Evolutionary conservation across 2,113 vertebrate species (phyloP).

Genomic region (Rhinogobius similis): DNA sequence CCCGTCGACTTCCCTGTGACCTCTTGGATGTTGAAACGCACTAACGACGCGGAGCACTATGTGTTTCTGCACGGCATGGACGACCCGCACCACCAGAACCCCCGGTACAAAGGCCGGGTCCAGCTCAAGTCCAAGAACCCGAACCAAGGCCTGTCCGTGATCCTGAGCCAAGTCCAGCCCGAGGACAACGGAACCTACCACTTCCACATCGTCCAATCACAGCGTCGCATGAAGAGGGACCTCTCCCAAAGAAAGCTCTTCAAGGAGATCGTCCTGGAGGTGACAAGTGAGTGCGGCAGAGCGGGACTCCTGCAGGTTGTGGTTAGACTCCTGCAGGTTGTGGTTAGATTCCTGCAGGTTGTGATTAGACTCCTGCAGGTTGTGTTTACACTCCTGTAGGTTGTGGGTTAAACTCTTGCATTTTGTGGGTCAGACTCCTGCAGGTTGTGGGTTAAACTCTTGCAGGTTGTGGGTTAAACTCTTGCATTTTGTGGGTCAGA

Average conservation of each 20-base stretch:
- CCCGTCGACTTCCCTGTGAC: neutral
- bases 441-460: too few species aligned
- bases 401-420: too few species aligned
- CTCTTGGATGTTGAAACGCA: neutral
- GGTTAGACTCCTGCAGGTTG: too few species aligned
- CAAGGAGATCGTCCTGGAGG: neutral
- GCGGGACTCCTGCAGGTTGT: neutral
- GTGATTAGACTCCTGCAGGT: too few species aligned
- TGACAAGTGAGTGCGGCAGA: neutral
- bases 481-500: too few species aligned
- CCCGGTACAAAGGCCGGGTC: neutral
- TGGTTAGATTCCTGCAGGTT: too few species aligned
- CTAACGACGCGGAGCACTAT: neutral
- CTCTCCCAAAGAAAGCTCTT: neutral
- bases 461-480: too few species aligned
- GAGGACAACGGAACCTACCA: neutral
- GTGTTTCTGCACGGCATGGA: conserved; percentile 1
- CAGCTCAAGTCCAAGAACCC: neutral
- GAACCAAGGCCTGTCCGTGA: neutral
- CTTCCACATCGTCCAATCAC: neutral
- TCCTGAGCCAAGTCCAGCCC: neutral
- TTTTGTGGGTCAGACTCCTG: too few species aligned
- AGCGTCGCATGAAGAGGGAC: neutral
- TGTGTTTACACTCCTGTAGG: too few species aligned
- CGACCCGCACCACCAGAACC: neutral